These are phyloP conservation scores for Sebastes itinus DNA, from an alignment of 2,797 vertebrate species.

Conservation along the genomic window DNA sequence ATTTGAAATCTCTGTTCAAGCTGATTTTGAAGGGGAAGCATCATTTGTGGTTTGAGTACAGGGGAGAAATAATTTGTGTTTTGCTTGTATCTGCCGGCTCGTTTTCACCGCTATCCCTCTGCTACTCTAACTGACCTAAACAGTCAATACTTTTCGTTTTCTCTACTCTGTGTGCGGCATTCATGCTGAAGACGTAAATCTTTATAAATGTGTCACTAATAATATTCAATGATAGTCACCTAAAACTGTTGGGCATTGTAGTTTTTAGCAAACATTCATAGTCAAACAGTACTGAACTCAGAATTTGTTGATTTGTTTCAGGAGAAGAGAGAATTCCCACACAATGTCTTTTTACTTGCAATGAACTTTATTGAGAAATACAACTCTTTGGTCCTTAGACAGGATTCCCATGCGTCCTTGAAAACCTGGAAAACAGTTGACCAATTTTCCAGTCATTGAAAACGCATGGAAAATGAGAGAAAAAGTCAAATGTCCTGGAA, in stretches of 20 bases:
- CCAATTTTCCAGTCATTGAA: no score
- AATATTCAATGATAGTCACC: neutral
- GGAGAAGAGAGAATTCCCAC: neutral
- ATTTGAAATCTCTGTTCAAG: neutral
- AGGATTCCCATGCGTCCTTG: no score
- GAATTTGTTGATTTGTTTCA: neutral
- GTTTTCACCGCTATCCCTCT: neutral
- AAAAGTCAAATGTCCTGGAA: no score
- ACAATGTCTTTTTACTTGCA: neutral
- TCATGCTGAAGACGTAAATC: neutral
- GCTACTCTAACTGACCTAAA: neutral
- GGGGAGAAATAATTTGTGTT: constrained; percentile 4
- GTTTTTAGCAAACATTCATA: neutral
- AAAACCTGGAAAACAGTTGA: no score
- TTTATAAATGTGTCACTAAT: neutral
- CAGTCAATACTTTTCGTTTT: neutral
- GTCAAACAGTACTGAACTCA: neutral
- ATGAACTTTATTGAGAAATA: no score
- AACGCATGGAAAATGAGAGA: no score
- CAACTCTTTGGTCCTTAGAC: no score
- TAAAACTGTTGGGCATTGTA: neutral
- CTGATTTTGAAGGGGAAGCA: constrained; percentile 9
- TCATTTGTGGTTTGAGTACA: constrained; percentile 8
- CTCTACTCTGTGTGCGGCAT: neutral
- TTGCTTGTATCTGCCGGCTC: constrained; percentile 1